Evolutionary conservation across 2,888 invertebrate species (phyloP).

Genomic region (Philereme vetulata): DNA sequence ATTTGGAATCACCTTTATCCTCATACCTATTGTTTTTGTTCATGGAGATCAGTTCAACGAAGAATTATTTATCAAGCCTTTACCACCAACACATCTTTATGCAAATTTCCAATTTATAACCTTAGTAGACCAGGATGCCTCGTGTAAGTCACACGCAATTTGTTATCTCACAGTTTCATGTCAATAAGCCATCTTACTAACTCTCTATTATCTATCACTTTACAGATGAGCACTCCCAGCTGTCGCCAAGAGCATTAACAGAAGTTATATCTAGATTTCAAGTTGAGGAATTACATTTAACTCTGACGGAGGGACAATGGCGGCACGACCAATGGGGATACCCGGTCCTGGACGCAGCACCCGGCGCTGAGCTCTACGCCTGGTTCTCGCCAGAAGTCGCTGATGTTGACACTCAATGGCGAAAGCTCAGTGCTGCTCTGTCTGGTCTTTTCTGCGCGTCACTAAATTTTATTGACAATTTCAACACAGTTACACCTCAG

Average conservation of each 20-base stretch:
- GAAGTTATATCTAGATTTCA: conserved; percentile 93
- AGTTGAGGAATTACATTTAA: conserved; percentile 95
- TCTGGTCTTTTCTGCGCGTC: conserved; percentile 98
- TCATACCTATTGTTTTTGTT: conserved; percentile 39
- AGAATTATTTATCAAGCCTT: conserved; percentile 93
- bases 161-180: background rate
- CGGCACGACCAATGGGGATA: conserved; percentile 97
- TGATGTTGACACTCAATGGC: conserved; percentile 93
- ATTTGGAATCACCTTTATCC: conserved; percentile 32
- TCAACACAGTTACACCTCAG: conserved; percentile 93
- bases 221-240: conserved; percentile 91
- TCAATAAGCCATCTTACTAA: background rate
- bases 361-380: conserved; percentile 97
- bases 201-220: conserved; percentile 26
- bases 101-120: conserved; percentile 96
- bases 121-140: conserved; percentile 85
- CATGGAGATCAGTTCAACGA: conserved; percentile 90
- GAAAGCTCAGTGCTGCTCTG: conserved; percentile 93
- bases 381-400: conserved; percentile 91
- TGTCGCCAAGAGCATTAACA: conserved; percentile 94
- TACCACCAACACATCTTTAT: conserved; percentile 92
- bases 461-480: conserved; percentile 94
- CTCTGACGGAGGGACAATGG: conserved; percentile 97
- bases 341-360: conserved; percentile 93
- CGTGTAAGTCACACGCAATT: conserved; percentile 80